Conservation (phyloP, 2,113 vertebrate species). For the Gallinago media region DNA sequence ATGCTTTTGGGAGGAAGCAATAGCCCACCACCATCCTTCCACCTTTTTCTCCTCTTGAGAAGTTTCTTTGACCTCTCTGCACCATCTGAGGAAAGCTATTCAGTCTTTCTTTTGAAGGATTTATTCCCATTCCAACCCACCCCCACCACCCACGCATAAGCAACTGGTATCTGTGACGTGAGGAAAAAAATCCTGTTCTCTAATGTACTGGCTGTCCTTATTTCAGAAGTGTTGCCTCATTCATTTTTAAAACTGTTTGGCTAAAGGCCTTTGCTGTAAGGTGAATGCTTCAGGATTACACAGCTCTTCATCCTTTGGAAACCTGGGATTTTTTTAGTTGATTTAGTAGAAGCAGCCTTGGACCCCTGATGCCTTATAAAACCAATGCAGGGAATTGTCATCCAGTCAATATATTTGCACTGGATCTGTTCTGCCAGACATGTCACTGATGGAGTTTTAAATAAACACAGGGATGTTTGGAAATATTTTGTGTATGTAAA, state of each 20-base stretch:
- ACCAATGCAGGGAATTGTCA: slow-evolving; percentile 30
- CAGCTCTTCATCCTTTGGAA: background rate
- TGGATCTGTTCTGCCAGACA: slow-evolving; percentile 66
- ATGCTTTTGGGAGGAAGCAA: background rate
- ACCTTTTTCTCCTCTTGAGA: background rate
- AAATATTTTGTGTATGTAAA: slow-evolving; percentile 80
- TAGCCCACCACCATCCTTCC: too few species aligned
- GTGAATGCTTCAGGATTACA: background rate
- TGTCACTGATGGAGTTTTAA: slow-evolving; percentile 72
- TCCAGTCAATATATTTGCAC: slow-evolving; percentile 58
- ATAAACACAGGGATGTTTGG: slow-evolving; percentile 76
- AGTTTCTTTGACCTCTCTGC: background rate
- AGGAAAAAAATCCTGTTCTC: background rate
- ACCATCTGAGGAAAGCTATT: background rate
- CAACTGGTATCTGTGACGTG: background rate
- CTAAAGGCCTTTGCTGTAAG: background rate
- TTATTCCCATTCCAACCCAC: background rate
- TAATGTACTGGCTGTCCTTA: background rate
- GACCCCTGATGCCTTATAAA: slow-evolving; percentile 29
- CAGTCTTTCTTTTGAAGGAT: background rate
- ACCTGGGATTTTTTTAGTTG: background rate
- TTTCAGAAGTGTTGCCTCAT: background rate
- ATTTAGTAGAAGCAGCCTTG: background rate
- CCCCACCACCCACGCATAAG: background rate
- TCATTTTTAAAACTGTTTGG: background rate